Conservation (phyloP, 2,888 invertebrate genomes). For the Folsomia candida region DNA sequence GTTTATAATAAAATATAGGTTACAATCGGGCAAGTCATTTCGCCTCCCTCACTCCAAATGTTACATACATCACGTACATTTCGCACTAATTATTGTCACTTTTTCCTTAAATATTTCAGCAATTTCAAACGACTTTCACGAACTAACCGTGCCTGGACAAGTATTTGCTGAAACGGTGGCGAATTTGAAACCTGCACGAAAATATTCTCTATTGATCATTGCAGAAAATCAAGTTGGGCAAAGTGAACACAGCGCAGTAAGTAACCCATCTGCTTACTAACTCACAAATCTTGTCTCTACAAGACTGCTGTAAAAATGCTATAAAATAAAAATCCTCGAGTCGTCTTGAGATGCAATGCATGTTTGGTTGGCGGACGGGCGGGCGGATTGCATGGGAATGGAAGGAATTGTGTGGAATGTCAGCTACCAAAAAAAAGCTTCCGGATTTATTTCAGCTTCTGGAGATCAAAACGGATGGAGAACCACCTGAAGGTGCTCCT, state of each 20-base stretch:
- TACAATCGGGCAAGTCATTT: conserved; percentile 50
- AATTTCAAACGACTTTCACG: conserved; percentile 17
- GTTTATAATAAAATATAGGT: conserved; percentile 56
- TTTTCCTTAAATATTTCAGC: background rate
- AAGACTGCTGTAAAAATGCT: background rate
- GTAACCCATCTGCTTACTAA: conserved; percentile 14
- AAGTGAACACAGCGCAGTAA: conserved; percentile 54
- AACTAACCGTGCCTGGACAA: conserved; percentile 52
- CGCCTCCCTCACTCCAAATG: background rate
- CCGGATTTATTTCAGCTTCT: conserved; percentile 36
- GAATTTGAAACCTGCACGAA: conserved; percentile 55
- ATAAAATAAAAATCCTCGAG: background rate
- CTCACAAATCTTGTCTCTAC: background rate
- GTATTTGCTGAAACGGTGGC: conserved; percentile 53
- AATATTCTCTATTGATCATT: conserved; percentile 55
- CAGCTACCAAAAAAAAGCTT: background rate
- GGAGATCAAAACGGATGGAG: conserved; percentile 49
- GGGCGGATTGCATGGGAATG: background rate
- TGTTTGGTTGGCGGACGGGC: background rate
- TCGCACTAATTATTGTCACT: background rate
- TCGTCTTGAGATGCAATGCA: background rate
- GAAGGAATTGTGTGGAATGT: background rate
- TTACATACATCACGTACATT: too few species aligned
- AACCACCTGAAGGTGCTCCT: conserved; percentile 54
- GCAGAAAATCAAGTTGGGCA: conserved; percentile 57